These are phyloP conservation scores for Clepsis dumicolana DNA, from an alignment of 2,888 invertebrate genomes.

Conservation along the genomic window DNA sequence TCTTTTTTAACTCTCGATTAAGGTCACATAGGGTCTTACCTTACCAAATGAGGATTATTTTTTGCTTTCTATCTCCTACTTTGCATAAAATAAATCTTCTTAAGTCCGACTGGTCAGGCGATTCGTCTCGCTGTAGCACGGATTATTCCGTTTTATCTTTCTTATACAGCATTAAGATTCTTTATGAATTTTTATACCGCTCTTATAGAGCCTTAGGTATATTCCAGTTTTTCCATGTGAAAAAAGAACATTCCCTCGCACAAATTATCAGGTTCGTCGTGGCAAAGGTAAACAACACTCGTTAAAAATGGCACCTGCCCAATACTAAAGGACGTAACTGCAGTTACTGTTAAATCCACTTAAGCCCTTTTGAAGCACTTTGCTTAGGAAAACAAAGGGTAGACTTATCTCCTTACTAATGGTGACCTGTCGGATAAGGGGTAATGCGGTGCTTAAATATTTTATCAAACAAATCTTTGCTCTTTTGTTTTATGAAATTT, in stretches of 20 bases:
- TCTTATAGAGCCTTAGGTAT: slow-evolving; percentile 10
- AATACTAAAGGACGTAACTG: not conserved
- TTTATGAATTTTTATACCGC: slow-evolving; percentile 20
- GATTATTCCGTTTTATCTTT: slow-evolving; percentile 32
- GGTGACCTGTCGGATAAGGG: slow-evolving; percentile 24
- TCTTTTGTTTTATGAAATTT: not conserved
- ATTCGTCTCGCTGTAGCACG: slow-evolving; percentile 9
- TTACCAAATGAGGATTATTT: slow-evolving; percentile 16
- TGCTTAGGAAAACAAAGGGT: slow-evolving; percentile 18
- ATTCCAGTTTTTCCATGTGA: no score
- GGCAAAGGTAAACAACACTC: not conserved
- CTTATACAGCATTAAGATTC: slow-evolving; percentile 32
- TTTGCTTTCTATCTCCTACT: slow-evolving; percentile 29
- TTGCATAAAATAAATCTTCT: slow-evolving; percentile 40
- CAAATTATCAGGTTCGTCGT: not conserved
- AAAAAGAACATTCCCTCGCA: no score
- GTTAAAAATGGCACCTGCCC: not conserved
- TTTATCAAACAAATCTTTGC: slow-evolving; percentile 2
- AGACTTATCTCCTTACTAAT: slow-evolving; percentile 32
- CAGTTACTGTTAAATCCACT: not conserved
- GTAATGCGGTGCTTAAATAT: not conserved
- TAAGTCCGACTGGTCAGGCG: slow-evolving; percentile 30
- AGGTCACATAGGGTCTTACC: slow-evolving; percentile 22
- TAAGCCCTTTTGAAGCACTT: not conserved
- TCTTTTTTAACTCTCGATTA: slow-evolving; percentile 29